Percentiles rank a stretch among this genome's conserved stretches.
Conservation (phyloP, 2,113 vertebrate species). For the Riparia riparia region DNA sequence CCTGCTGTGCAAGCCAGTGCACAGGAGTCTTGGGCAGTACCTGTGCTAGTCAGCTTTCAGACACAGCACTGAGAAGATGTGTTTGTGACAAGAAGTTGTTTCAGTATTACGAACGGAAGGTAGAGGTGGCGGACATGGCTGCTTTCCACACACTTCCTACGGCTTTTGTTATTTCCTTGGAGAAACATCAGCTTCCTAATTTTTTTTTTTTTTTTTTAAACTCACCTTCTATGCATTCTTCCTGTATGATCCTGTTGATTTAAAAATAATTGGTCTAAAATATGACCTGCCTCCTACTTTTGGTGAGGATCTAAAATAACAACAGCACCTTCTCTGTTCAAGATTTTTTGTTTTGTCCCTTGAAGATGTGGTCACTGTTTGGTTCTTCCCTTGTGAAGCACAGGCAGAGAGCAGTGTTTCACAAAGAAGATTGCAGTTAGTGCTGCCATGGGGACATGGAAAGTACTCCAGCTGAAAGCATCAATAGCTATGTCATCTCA, state of each 20-base stretch:
- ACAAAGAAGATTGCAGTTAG: background rate
- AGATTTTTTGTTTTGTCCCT: background rate
- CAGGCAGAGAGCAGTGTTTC: background rate
- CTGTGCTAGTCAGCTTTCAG: background rate
- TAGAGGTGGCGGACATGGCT: background rate
- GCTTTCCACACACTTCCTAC: background rate
- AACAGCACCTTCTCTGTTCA: background rate
- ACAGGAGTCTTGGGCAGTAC: background rate
- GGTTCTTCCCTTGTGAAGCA: background rate
- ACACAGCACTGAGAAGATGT: background rate
- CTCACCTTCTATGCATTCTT: background rate
- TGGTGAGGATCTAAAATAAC: background rate
- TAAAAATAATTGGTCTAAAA: background rate
- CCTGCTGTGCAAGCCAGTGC: background rate
- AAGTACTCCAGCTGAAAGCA: background rate
- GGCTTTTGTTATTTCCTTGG: background rate
- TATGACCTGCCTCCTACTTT: background rate
- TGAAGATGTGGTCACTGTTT: background rate
- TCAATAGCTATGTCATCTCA: background rate
- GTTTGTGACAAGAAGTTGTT: background rate
- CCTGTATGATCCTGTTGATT: background rate
- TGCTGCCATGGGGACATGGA: background rate
- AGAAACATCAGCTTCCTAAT: background rate
- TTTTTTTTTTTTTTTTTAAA: background rate
- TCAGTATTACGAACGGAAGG: accelerated